Evolutionary conservation across 2,888 invertebrate species (phyloP), one percentile per base, ranked within the genome.

Genomic region (Eupithecia abbreviata): DNA sequence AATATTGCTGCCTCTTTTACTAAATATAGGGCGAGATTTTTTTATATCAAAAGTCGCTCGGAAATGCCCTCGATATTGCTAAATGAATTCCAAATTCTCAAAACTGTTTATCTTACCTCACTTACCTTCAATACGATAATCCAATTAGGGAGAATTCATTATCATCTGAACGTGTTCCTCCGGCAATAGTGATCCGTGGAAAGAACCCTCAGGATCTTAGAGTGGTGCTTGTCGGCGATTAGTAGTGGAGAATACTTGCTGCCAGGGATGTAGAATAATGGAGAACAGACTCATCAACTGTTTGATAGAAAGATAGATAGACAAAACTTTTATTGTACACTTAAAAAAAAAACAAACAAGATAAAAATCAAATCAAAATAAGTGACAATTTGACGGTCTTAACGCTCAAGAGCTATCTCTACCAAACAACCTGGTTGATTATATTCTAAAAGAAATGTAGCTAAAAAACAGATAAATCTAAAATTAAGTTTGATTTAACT

Each of bases 121-220:
- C 72, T 76, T 70, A 66, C 74, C 75, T 86, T 85, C 85, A 87
- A 88, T 88, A 88, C 85, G 84, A 85, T 90, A 89, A 92, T 90
- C 90, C 90, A 93, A 93, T 93, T 93, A 92, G 88, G 82, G 88
- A 80, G 87, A 91, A 91, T 91, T 93, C 90, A 93, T 93, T 93
- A 93, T 90, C 91, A 87, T 83, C 84, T 86, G 90, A 73, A 75
- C 78, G 78, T 93, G 91, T 93, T 91, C 89, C 89, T 88, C 86
- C 78, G 84, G 88, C 90, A 90, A 90, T 91, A 91, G 91, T 90
- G 91, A 91, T 91, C 91, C 87, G 86, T 86, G 81, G 89, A 90
- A 93, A 92, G 92, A 91, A 91, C 93, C 91, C 92, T 93, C 86
- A 86, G 88, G 84, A 87, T 89, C 89, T 88, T 86, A 86, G 86